phyloP scores from a whole-genome alignment of 2,113 vertebrate genomes.

The Ctenodactylus gundi region DNA sequence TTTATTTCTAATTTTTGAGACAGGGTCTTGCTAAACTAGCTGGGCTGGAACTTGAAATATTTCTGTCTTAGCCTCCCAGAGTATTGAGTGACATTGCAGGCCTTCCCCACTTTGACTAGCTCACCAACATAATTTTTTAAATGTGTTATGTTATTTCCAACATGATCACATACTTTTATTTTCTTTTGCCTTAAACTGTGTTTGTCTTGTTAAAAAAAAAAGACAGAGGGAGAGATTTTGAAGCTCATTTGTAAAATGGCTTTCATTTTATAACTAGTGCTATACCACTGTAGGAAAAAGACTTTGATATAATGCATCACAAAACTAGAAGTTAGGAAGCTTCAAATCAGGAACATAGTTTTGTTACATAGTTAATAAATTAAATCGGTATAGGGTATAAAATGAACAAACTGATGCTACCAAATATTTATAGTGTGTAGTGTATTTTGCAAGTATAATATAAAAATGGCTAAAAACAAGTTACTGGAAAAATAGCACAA shows the following conservation, averaged over 20 bases:
- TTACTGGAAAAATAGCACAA: not conserved
- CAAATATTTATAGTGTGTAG: constrained; percentile 24
- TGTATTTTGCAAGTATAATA: not conserved
- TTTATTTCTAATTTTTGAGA: too few relatives aligned
- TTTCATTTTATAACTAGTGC: constrained; percentile 9
- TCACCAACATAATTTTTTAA: not conserved
- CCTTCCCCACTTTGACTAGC: too few relatives aligned
- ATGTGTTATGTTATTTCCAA: not conserved
- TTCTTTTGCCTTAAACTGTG: not conserved
- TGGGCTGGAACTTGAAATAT: too few relatives aligned
- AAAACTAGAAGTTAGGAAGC: not conserved
- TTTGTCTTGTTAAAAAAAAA: not conserved
- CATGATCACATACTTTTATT: not conserved
- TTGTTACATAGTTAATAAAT: constrained; percentile 13
- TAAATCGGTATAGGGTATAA: not conserved
- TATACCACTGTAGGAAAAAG: not conserved
- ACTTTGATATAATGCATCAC: not conserved
- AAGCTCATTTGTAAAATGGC: not conserved
- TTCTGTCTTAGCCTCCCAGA: too few relatives aligned
- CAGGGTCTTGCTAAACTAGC: too few relatives aligned
- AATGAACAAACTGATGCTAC: constrained; percentile 22
- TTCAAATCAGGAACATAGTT: constrained; percentile 7
- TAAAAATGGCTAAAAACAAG: not conserved
- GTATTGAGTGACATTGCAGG: too few relatives aligned
- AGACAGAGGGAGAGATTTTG: not conserved